Evolutionary conservation across 2,113 vertebrate species (phyloP), one percentile per base, ranked within the genome.

Genomic region (Laticauda laticaudata): DNA sequence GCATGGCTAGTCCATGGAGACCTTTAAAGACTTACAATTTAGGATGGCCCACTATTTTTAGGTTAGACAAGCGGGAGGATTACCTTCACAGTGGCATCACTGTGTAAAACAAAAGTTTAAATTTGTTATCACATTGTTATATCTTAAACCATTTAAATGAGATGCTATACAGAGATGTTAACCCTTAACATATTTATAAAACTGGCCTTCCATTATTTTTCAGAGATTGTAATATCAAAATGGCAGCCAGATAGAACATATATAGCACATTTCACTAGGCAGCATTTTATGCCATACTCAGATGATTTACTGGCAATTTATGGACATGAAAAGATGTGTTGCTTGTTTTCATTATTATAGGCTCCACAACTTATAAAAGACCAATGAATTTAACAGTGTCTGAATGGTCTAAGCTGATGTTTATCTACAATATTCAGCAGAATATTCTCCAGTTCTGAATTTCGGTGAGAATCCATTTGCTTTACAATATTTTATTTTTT

Each of bases 71-170:
- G 94, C 55, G 90, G 75, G 91, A 96, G 94, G 24, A 61, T 91
- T 95, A 56, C 89, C 64, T 91, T 61, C 48, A 48, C 48, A 48
- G 48, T 95, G 96, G 94, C 95, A 94, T 91, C 91, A 94, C 97
- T 55, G 0, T 54, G 2, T 95, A 94, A 94, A 92, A 94, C 96
- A 95, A 95, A 81, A 94, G 96, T 95, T 92, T 94, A 92, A 91
- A 94, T 87, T 86, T 96, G 91, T 94, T 95, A 96, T 96, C 95
- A 95, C 94, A 96, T 88, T 94, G 96, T 96, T 94, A 81, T 39
- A 54, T 92, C 94, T 95, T 93, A 81, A 91, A 39, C 24, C 29
- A 29, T 81, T 53, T 39, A 54, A 90, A 34, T 81, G 48, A 53
- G 48, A 75, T 34, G 20, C 20, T 90, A 15, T 45, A 45, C n/a